phyloP scores from a whole-genome alignment of 2,888 invertebrate species.

The Leucophenga maculata region DNA sequence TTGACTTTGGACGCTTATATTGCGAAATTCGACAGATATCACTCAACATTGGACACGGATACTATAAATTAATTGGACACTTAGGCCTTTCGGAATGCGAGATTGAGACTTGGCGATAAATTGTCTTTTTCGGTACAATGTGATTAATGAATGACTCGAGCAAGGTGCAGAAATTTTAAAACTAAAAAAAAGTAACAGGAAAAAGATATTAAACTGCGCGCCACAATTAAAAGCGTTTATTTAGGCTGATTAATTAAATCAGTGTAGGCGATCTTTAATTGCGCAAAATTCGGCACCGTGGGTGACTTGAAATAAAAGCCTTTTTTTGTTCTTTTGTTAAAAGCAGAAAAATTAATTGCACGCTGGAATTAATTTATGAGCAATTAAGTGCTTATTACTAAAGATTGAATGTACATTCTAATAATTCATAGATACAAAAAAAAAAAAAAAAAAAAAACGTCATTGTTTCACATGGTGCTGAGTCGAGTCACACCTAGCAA shows the following conservation, averaged over 20 bases:
- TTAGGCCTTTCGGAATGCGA: not conserved
- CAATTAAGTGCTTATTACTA: conserved; percentile 2
- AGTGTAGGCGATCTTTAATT: not conserved
- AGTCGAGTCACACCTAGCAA: conserved; percentile 7
- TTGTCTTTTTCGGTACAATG: not conserved
- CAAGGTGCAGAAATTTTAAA: not conserved
- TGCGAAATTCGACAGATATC: conserved; percentile 21
- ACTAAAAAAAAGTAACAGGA: conserved; percentile 1
- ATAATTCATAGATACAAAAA: not conserved
- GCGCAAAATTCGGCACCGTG: conserved; percentile 3
- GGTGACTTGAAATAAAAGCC: not conserved
- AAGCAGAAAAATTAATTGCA: not conserved
- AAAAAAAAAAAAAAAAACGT: not conserved
- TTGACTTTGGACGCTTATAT: conserved; percentile 40
- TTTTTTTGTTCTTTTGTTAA: too few species aligned
- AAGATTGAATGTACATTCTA: too few species aligned
- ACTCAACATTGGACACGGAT: conserved; percentile 1
- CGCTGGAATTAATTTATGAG: conserved; percentile 1
- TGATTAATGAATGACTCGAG: not conserved
- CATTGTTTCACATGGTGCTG: conserved; percentile 1
- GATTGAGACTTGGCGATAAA: not conserved
- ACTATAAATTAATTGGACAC: not conserved
- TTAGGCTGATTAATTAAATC: not conserved
- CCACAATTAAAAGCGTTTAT: not conserved
- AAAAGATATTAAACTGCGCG: not conserved